Percentiles rank a stretch among this genome's conserved stretches.
Evolutionary conservation across 2,797 vertebrate genomes (phyloP).

Genomic region (Myotis findleyi): DNA sequence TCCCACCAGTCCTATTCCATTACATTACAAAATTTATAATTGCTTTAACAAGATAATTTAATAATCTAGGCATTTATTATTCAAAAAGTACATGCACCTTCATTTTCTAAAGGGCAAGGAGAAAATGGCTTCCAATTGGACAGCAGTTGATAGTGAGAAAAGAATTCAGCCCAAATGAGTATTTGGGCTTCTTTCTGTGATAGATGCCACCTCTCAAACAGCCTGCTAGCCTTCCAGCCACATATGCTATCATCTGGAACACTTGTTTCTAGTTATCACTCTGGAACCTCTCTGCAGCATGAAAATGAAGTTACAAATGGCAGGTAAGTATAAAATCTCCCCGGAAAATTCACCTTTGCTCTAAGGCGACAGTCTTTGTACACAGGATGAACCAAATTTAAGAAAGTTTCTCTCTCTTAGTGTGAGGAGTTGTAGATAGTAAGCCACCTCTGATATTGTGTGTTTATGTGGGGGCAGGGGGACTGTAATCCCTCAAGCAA

Average conservation of each 20-base stretch:
- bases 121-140: background rate
- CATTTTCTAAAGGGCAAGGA: constrained; percentile 37
- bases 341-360: background rate
- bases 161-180: background rate
- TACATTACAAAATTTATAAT: constrained; percentile 59
- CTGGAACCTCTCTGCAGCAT: background rate
- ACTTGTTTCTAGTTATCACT: background rate
- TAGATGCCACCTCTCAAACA: background rate
- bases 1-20: constrained; percentile 42
- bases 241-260: background rate
- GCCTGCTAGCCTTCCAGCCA: background rate
- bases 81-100: background rate
- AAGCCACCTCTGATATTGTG: background rate
- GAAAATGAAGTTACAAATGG: background rate
- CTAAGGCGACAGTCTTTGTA: background rate
- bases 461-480: no score
- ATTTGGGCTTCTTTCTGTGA: background rate
- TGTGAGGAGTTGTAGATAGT: background rate
- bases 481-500: background rate
- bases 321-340: background rate
- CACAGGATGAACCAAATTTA: background rate
- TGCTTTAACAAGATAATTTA: constrained; percentile 58
- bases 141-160: background rate
- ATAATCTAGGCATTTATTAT: constrained; percentile 37
- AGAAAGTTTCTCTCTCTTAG: background rate